Evolutionary conservation across 2,797 vertebrate species (phyloP), one percentile per base, ranked within the genome.

Genomic region (Myotis pilosus): DNA sequence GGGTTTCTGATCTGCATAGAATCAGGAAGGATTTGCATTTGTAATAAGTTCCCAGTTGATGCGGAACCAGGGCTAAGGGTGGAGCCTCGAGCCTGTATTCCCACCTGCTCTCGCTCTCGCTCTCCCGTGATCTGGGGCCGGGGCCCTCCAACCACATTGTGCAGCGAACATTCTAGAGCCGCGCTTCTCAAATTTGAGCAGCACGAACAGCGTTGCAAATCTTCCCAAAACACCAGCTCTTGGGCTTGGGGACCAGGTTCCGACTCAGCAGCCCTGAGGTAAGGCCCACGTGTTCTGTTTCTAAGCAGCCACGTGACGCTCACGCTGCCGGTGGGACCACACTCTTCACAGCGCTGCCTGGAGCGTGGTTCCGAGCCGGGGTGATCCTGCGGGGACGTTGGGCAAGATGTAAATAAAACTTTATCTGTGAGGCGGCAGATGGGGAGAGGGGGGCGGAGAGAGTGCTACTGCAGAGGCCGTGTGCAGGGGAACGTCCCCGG

Each of bases 1-100:
- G 25, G 68, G 91, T 41, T 78, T 95, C 93, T 91, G 28, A 71
- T 49, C 66, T 80, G 53, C 28, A 49, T 79, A 36, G 93, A 71
- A 82, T 74, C 17, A 68, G 33, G 89, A 86, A 89, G 13, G 0
- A 76, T 81, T 53, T 81, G 22, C 19, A 44, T 84, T 68, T 79
- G 49, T 25, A 68, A n/a, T 8, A 79, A 72, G 20, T 72, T 93
- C n/a, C 72, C 16, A n/a, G 12, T 1, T 57, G 53, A 38, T 57
- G 38, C 22, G 20, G 47, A 72, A 15, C 13, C 8, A 69, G 81
- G 3, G 20, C 82, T 36, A 44, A 3, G 57, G 23, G 55, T 22
- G 8, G 6, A 25, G 19, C 2, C 66, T 64, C 23, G 75, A 38
- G 28, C 79, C 57, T 64, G 3, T 20, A 25, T 53, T 64, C 47